A percentile compares a stretch with the other conserved stretches of the same genome.
Evolutionary conservation across 2,888 invertebrate genomes (phyloP).

Genomic region (Tribolium freemani): DNA sequence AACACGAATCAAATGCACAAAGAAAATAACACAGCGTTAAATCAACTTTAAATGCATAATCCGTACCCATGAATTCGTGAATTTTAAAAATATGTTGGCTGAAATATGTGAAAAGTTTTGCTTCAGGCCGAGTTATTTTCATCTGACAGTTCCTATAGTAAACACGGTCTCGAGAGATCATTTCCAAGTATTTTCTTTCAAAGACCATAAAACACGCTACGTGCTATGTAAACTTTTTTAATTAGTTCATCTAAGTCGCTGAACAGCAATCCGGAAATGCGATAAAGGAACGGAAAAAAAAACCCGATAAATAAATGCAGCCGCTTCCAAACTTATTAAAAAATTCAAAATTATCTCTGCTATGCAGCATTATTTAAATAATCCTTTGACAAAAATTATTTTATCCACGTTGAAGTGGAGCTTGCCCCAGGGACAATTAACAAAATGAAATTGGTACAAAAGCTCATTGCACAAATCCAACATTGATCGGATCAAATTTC

Average conservation of each 20-base stretch:
- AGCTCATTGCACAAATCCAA: not conserved
- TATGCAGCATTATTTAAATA: too few relatives aligned
- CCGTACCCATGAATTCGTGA: not conserved
- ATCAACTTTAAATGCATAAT: constrained; percentile 1
- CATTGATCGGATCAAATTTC: not conserved
- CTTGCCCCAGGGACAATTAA: not conserved
- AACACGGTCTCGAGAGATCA: constrained; percentile 9
- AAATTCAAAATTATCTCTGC: not conserved
- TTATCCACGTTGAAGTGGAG: too few relatives aligned
- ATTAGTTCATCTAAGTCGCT: constrained; percentile 13
- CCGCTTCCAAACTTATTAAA: not conserved
- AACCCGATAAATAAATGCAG: constrained; percentile 18
- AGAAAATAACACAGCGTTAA: not conserved
- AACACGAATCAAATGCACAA: not conserved
- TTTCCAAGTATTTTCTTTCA: constrained; percentile 2
- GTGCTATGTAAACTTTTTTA: constrained; percentile 27
- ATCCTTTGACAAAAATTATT: too few relatives aligned
- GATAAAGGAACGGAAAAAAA: constrained; percentile 10
- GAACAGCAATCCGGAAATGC: not conserved
- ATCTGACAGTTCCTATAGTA: constrained; percentile 23
- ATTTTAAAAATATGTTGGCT: constrained; percentile 12
- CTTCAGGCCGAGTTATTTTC: constrained; percentile 16
- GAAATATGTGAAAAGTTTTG: constrained; percentile 15
- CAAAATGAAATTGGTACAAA: not conserved
- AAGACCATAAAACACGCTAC: constrained; percentile 22